These are phyloP conservation scores for Sceliomorpha sp. DNA, from an alignment of 2,888 invertebrate species.

Conservation along the genomic window DNA sequence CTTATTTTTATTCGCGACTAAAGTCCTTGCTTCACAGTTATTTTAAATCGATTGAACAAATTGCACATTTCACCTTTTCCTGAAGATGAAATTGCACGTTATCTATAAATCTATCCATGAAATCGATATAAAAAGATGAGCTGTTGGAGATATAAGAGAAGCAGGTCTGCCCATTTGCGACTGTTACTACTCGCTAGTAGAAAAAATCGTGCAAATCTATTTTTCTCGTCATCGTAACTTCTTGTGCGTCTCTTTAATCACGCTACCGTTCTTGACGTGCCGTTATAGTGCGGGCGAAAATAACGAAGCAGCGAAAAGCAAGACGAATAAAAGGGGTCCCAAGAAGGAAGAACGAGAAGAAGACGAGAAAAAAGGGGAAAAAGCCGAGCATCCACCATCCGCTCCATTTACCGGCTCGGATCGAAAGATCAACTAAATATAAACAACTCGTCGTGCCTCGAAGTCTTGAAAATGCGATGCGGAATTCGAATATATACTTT, in stretches of 20 bases:
- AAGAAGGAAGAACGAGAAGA: slow-evolving; percentile 46
- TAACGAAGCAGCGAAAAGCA: slow-evolving; percentile 54
- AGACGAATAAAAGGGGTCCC: slow-evolving; percentile 31
- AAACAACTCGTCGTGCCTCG: slow-evolving; percentile 59
- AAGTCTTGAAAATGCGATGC: slow-evolving; percentile 43
- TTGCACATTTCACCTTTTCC: too few relatives aligned
- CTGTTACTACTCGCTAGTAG: slow-evolving; percentile 7
- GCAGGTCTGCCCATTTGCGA: neutral
- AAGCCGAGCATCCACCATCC: slow-evolving; percentile 30
- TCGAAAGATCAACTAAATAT: slow-evolving; percentile 75
- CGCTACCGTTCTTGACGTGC: slow-evolving; percentile 34
- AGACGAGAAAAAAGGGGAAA: slow-evolving; percentile 29
- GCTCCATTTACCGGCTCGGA: slow-evolving; percentile 58
- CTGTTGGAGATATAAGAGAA: neutral
- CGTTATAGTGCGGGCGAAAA: slow-evolving; percentile 52
- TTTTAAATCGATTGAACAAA: too few relatives aligned
- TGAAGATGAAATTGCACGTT: too few relatives aligned
- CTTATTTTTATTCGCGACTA: too few relatives aligned
- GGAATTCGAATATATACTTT: slow-evolving; percentile 21
- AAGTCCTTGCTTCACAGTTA: too few relatives aligned
- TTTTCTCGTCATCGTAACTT: slow-evolving; percentile 15
- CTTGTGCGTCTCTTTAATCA: slow-evolving; percentile 31
- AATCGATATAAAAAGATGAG: too few relatives aligned
- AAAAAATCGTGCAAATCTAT: slow-evolving; percentile 8
- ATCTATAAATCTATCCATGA: too few relatives aligned